A percentile compares a stretch with the other conserved stretches of the same genome.
Conservation (phyloP, 2,113 vertebrate genomes). For the Bubo scandiacus region DNA sequence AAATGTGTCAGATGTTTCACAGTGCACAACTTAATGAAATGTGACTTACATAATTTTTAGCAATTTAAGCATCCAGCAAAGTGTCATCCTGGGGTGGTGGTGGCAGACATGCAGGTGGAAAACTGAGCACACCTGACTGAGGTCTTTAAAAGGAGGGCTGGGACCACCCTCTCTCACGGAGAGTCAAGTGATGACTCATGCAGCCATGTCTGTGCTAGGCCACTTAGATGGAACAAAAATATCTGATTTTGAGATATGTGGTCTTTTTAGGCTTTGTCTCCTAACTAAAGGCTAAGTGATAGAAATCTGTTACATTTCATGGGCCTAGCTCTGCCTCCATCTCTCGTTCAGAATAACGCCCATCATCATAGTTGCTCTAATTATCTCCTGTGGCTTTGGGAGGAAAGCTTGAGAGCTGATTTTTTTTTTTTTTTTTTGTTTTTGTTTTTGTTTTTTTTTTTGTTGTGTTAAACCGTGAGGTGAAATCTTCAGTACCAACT, state of each 20-base stretch:
- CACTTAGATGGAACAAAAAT: not conserved
- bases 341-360: not conserved
- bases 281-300: not conserved
- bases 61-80: not conserved
- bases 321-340: not conserved
- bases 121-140: not conserved
- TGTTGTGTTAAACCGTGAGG: not conserved
- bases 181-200: rapidly evolving
- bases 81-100: not conserved
- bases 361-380: rapidly evolving
- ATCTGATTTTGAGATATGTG: not conserved
- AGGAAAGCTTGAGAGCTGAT: not conserved
- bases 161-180: not conserved
- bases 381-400: not conserved
- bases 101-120: not conserved
- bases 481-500: not conserved
- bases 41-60: slow-evolving; percentile 1
- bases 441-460: not conserved
- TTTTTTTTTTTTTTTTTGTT: not conserved
- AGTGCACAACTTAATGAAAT: not conserved
- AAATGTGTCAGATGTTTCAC: not conserved
- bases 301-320: not conserved
- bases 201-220: rapidly evolving
- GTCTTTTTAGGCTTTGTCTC: not conserved
- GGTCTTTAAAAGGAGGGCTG: not conserved